Evolutionary conservation across 2,888 invertebrate genomes (phyloP).

Genomic region (Lagria hirta): DNA sequence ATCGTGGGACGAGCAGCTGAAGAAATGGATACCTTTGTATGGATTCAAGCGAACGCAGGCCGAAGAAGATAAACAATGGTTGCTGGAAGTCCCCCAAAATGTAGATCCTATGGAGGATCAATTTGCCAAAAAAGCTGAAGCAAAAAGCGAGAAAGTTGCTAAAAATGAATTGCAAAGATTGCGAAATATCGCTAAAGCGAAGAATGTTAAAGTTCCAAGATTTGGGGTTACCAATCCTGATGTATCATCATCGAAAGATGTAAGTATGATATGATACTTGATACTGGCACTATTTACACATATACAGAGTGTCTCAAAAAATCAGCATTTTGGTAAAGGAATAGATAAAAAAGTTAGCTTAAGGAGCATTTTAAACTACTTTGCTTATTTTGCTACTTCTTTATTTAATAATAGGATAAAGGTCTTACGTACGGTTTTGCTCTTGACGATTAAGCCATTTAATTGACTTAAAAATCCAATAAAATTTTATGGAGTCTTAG

Average conservation of each 20-base stretch:
- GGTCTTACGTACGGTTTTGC: neutral
- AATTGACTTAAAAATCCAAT: no score
- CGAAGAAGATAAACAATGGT: conserved; percentile 89
- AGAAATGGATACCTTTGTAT: conserved; percentile 76
- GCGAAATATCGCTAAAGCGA: conserved; percentile 85
- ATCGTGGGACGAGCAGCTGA: conserved; percentile 84
- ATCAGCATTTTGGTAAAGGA: no score
- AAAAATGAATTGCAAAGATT: conserved; percentile 96
- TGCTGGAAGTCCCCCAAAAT: conserved; percentile 88
- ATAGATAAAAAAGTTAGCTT: no score
- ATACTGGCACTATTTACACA: no score
- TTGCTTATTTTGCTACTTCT: no score
- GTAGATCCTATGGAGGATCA: conserved; percentile 86
- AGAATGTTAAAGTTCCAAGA: conserved; percentile 80
- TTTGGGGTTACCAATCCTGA: conserved; percentile 76
- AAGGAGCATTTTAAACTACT: no score
- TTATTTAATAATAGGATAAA: neutral
- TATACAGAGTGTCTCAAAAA: no score
- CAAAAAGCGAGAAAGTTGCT: conserved; percentile 86
- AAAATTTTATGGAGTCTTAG: no score
- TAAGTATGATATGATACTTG: no score
- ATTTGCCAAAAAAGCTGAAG: conserved; percentile 77
- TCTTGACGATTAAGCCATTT: no score
- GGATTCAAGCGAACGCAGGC: conserved; percentile 82
- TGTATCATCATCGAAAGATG: conserved; percentile 71